Percentiles rank a stretch among this genome's conserved stretches.
These are phyloP conservation scores for Lucilia sericata DNA, from an alignment of 1,140 invertebrate genomes.

Conservation along the genomic window DNA sequence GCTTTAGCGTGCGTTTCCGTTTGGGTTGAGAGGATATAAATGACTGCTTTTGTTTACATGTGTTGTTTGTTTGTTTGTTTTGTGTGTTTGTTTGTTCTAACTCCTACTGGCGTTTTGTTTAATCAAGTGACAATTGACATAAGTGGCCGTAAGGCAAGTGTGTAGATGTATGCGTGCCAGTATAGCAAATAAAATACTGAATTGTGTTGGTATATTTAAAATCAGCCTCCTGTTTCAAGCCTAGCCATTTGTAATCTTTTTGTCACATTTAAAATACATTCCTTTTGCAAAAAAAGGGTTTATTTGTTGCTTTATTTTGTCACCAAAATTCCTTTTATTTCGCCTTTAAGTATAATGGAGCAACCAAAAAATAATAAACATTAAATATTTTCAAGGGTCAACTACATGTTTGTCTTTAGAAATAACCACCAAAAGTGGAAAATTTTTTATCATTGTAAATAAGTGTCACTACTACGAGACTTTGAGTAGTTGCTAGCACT, in stretches of 20 bases:
- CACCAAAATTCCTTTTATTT: too few species aligned
- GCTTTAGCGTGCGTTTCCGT: too few species aligned
- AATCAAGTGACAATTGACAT: constrained; percentile 39
- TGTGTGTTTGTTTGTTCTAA: constrained; percentile 11
- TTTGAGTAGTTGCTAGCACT: too few species aligned
- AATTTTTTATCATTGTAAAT: neutral
- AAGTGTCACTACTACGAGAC: too few species aligned
- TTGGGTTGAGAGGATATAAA: neutral
- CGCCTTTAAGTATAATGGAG: too few species aligned
- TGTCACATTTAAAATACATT: neutral
- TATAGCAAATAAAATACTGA: neutral
- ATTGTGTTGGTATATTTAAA: neutral
- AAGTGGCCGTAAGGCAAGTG: constrained; percentile 23
- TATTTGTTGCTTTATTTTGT: constrained; percentile 14
- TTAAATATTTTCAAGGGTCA: too few species aligned
- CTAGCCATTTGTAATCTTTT: neutral
- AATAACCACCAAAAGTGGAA: neutral
- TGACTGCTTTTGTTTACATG: neutral
- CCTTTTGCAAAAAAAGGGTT: constrained; percentile 10
- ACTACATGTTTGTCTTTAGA: neutral
- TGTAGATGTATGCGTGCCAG: neutral
- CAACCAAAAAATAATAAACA: too few species aligned
- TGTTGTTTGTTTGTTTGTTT: too few species aligned
- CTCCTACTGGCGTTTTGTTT: constrained; percentile 32
- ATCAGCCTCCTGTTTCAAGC: neutral